phyloP scores from a whole-genome alignment of 2,797 vertebrate species.

The Sebastes goodei region DNA sequence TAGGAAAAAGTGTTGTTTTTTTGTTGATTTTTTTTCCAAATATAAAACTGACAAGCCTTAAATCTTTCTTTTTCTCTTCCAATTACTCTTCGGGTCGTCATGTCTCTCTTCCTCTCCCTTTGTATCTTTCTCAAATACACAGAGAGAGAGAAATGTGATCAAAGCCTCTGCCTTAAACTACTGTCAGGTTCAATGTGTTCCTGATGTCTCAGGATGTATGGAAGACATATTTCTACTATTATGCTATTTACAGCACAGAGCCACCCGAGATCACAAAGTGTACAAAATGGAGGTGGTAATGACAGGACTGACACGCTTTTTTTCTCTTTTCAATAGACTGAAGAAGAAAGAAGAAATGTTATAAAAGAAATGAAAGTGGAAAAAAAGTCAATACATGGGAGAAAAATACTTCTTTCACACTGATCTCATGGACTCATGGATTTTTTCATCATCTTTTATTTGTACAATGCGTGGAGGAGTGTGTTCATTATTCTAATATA shows the following conservation, averaged over 20 bases:
- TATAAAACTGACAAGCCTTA: not conserved
- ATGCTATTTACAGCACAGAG: slow-evolving; percentile 34
- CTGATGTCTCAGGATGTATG: slow-evolving; percentile 29
- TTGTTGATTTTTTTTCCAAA: not conserved
- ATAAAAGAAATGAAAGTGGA: too few relatives aligned
- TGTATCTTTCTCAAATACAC: slow-evolving; percentile 16
- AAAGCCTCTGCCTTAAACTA: slow-evolving; percentile 47
- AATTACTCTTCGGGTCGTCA: not conserved
- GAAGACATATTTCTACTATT: slow-evolving; percentile 33
- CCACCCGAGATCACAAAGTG: slow-evolving; percentile 13
- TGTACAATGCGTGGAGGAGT: not conserved
- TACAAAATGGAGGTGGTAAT: slow-evolving; percentile 21
- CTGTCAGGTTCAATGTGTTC: slow-evolving; percentile 37
- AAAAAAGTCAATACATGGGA: not conserved
- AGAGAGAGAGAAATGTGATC: slow-evolving; percentile 38
- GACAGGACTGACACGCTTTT: not conserved
- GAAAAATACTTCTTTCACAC: not conserved
- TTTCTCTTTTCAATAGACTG: not conserved
- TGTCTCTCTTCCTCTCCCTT: not conserved
- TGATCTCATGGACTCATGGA: not conserved
- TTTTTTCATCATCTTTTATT: not conserved
- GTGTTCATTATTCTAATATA: not conserved
- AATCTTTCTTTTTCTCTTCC: not conserved
- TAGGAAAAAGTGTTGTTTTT: not conserved
- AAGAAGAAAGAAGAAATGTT: not conserved